phyloP scores from a whole-genome alignment of 2,888 invertebrate genomes.

The Smittia aterrima region DNA sequence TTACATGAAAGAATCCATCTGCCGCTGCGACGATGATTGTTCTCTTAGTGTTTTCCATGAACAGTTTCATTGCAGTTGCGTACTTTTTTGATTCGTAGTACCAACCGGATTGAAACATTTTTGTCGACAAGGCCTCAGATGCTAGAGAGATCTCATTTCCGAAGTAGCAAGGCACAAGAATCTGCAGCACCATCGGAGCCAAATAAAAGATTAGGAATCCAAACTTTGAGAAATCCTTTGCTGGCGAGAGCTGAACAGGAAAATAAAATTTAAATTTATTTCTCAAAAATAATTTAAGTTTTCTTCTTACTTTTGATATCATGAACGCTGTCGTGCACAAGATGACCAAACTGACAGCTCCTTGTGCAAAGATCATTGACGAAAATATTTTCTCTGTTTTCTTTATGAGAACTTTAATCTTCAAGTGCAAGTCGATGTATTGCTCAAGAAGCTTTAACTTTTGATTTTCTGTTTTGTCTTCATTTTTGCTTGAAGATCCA shows the following conservation, averaged over 20 bases:
- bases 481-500: not conserved
- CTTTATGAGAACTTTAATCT: not conserved
- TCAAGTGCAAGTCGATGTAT: not conserved
- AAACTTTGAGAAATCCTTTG: not conserved
- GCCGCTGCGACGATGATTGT: not conserved
- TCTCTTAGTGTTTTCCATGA: not conserved
- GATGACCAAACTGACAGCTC: not conserved
- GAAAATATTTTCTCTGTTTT: not conserved
- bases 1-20: not conserved
- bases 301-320: not conserved
- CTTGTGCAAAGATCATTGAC: not conserved
- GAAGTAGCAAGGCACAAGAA: slow-evolving; percentile 17
- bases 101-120: slow-evolving; percentile 12
- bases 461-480: not conserved
- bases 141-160: not conserved
- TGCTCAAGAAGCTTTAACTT: not conserved
- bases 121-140: not conserved
- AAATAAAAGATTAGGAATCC: not conserved
- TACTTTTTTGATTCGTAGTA: not conserved
- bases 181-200: slow-evolving; percentile 14
- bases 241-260: not conserved
- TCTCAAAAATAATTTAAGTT: not conserved
- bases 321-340: not conserved
- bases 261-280: not conserved
- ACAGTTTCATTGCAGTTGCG: not conserved